phyloP scores from a whole-genome alignment of 2,797 vertebrate species.

The Anableps anableps region DNA sequence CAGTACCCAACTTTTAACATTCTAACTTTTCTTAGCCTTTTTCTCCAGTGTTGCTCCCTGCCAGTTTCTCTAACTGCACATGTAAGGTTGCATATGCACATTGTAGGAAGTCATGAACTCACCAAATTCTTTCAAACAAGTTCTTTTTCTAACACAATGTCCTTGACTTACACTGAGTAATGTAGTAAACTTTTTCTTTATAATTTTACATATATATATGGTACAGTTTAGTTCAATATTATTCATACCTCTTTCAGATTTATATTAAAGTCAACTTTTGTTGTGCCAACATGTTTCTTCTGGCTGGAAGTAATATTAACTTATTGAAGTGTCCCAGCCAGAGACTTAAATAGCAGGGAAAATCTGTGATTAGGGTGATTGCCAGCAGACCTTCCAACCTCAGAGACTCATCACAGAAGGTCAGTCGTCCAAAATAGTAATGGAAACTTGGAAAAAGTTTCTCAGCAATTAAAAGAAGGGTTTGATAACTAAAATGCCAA shows the following conservation, averaged over 20 bases:
- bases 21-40: not conserved
- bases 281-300: not conserved
- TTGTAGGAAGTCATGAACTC: not conserved
- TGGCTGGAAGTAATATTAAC: not conserved
- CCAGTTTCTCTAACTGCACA: not conserved
- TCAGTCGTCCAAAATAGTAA: not conserved
- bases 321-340: not conserved
- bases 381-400: not conserved
- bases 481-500: no score
- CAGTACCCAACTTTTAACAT: not conserved
- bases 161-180: not conserved
- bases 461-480: not conserved
- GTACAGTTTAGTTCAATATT: not conserved
- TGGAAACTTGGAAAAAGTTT: not conserved
- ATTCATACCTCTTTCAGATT: not conserved
- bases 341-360: not conserved
- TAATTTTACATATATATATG: not conserved
- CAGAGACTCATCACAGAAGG: not conserved
- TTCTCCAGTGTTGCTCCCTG: not conserved
- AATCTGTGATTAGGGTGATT: not conserved
- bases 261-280: not conserved
- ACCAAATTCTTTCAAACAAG: not conserved
- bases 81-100: not conserved
- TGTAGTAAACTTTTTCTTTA: not conserved
- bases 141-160: not conserved